These are phyloP conservation scores for Pseudomyrmex gracilis DNA, from an alignment of 1,140 invertebrate species.

Conservation along the genomic window DNA sequence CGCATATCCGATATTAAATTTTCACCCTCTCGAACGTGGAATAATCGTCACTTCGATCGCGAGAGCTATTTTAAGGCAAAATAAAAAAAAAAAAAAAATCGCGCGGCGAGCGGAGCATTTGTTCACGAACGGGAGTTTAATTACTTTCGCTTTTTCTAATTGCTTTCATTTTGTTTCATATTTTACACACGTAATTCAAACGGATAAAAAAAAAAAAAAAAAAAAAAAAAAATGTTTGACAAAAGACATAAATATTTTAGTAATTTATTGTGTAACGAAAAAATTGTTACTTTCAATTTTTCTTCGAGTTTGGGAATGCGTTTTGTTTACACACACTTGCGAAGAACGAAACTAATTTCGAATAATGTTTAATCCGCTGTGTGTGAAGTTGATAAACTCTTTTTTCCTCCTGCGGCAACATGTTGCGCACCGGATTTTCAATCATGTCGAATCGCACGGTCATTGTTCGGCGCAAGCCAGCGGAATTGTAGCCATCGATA, in stretches of 20 bases:
- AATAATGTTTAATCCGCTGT: too few relatives aligned
- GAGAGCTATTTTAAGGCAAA: conserved; percentile 10
- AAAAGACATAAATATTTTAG: too few relatives aligned
- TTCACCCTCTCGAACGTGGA: conserved; percentile 10
- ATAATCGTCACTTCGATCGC: not conserved
- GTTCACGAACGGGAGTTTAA: not conserved
- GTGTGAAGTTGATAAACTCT: not conserved
- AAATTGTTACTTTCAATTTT: too few relatives aligned
- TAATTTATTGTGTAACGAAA: too few relatives aligned
- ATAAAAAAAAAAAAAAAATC: not conserved
- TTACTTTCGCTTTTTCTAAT: not conserved
- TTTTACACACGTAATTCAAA: too few relatives aligned
- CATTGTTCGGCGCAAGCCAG: not conserved
- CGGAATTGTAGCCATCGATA: not conserved
- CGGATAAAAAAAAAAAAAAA: too few relatives aligned
- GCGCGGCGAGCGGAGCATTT: not conserved
- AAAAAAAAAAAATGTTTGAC: too few relatives aligned
- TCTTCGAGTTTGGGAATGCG: too few relatives aligned
- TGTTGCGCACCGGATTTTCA: not conserved
- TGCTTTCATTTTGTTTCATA: too few relatives aligned
- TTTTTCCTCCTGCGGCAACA: too few relatives aligned
- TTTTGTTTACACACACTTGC: too few relatives aligned
- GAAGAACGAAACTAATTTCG: too few relatives aligned
- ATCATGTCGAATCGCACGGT: not conserved
- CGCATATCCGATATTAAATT: conserved; percentile 36